Percentiles rank a stretch among this genome's conserved stretches.
Evolutionary conservation across 2,888 invertebrate species (phyloP).

Genomic region (Sphaerophoria rueppellii): DNA sequence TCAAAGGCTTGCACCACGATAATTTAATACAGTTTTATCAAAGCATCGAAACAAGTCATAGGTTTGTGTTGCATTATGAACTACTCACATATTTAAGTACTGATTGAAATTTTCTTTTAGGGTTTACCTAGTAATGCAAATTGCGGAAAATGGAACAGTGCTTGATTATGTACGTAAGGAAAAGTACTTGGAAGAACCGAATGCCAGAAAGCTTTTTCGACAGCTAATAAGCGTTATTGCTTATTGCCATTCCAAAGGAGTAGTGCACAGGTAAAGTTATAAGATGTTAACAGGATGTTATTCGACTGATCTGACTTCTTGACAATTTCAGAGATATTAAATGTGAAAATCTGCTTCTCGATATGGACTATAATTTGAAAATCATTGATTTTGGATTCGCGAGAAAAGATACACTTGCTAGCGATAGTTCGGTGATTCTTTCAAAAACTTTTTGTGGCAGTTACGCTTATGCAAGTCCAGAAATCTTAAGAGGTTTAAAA

Average conservation of each 20-base stretch:
- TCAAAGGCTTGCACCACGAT: slow-evolving; percentile 90
- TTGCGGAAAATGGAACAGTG: slow-evolving; percentile 90
- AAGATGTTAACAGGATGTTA: too few relatives aligned
- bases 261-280: slow-evolving; percentile 87
- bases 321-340: slow-evolving; percentile 85
- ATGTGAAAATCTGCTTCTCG: slow-evolving; percentile 91
- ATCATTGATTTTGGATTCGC: slow-evolving; percentile 93
- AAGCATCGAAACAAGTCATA: slow-evolving; percentile 92
- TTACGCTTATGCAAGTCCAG: slow-evolving; percentile 95
- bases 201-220: slow-evolving; percentile 87
- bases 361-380: slow-evolving; percentile 87
- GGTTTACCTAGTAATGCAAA: slow-evolving; percentile 93
- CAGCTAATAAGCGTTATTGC: slow-evolving; percentile 89
- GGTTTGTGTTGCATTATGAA: slow-evolving; percentile 82
- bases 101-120: slow-evolving; percentile 80
- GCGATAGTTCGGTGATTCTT: slow-evolving; percentile 86
- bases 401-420: slow-evolving; percentile 86
- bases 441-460: slow-evolving; percentile 95
- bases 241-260: slow-evolving; percentile 90
- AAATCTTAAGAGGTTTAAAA: slow-evolving; percentile 86
- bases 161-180: slow-evolving; percentile 90
- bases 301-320: background rate
- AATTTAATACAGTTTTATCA: slow-evolving; percentile 91
- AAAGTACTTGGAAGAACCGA: slow-evolving; percentile 87
- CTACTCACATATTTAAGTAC: too few relatives aligned